Evolutionary conservation across 30 jellyfish, hydroid and myxozoan genomes (phyloP).

Genomic region (Hydractinia echinata): DNA sequence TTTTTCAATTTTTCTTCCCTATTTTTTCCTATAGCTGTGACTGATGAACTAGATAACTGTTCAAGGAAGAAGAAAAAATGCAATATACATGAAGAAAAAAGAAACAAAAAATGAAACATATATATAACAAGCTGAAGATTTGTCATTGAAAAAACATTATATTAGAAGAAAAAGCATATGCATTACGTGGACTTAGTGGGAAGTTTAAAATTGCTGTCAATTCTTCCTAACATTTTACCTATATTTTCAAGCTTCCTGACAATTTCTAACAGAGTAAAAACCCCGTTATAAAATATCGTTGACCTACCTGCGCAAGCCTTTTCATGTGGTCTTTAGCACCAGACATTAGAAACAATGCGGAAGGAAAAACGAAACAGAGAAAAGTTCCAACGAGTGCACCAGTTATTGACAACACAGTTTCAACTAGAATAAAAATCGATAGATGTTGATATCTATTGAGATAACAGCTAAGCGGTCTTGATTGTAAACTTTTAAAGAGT

Average conservation of each 20-base stretch:
- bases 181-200: too few relatives aligned
- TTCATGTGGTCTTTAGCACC: conserved; percentile 44
- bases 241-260: not conserved
- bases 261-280: not conserved
- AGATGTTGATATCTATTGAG: not conserved
- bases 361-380: conserved; percentile 78
- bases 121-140: too few relatives aligned
- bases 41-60: too few relatives aligned
- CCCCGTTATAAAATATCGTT: not conserved
- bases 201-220: not conserved
- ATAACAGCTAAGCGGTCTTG: not conserved
- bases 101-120: too few relatives aligned
- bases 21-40: too few relatives aligned
- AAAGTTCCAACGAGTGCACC: conserved; percentile 98
- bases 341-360: conserved; percentile 61
- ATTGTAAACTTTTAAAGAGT: not conserved
- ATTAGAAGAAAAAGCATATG: too few relatives aligned
- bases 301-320: conserved; percentile 48
- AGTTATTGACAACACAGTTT: conserved; percentile 83
- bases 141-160: too few relatives aligned
- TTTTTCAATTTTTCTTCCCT: too few relatives aligned
- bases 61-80: too few relatives aligned
- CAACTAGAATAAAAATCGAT: conserved; percentile 47
- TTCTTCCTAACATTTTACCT: not conserved
- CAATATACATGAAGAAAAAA: too few relatives aligned